Evolutionary conservation across 2,797 vertebrate genomes (phyloP).

Genomic region (Cyprinodon diabolis): DNA sequence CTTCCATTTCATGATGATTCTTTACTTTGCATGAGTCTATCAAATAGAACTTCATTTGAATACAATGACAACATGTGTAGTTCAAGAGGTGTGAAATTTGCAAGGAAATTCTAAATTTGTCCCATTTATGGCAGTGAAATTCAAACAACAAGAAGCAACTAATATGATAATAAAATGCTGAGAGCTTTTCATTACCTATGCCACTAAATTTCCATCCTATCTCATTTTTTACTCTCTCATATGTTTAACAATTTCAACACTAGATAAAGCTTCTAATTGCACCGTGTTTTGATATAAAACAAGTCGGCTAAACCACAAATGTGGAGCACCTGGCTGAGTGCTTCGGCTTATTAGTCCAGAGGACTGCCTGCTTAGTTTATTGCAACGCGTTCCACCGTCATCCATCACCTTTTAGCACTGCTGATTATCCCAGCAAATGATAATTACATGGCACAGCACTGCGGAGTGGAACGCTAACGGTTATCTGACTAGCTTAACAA

Average conservation of each 20-base stretch:
- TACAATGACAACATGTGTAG: neutral
- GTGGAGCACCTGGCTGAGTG: slow-evolving; percentile 29
- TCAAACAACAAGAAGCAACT: slow-evolving; percentile 22
- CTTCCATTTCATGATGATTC: neutral
- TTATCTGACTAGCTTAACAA: slow-evolving; percentile 63
- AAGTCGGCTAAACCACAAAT: slow-evolving; percentile 46
- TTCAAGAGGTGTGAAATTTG: neutral
- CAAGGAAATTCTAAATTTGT: neutral
- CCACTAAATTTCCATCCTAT: slow-evolving; percentile 12
- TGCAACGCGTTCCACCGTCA: slow-evolving; percentile 59
- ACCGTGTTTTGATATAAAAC: slow-evolving; percentile 47
- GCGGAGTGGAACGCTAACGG: slow-evolving; percentile 43
- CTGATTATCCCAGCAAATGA: slow-evolving; percentile 69
- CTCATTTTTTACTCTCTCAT: slow-evolving; percentile 5
- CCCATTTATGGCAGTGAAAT: neutral
- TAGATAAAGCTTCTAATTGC: slow-evolving; percentile 45
- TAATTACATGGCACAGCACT: slow-evolving; percentile 63
- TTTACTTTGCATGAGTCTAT: neutral
- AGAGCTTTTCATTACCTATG: slow-evolving; percentile 21
- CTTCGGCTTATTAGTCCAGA: slow-evolving; percentile 45
- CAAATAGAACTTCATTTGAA: neutral
- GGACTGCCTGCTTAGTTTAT: slow-evolving; percentile 55
- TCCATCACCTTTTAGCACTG: slow-evolving; percentile 72
- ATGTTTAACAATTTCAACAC: slow-evolving; percentile 38
- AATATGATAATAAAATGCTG: slow-evolving; percentile 19